These are phyloP conservation scores for Collichthys lucidus DNA, from an alignment of 2,113 vertebrate species.

Conservation along the genomic window DNA sequence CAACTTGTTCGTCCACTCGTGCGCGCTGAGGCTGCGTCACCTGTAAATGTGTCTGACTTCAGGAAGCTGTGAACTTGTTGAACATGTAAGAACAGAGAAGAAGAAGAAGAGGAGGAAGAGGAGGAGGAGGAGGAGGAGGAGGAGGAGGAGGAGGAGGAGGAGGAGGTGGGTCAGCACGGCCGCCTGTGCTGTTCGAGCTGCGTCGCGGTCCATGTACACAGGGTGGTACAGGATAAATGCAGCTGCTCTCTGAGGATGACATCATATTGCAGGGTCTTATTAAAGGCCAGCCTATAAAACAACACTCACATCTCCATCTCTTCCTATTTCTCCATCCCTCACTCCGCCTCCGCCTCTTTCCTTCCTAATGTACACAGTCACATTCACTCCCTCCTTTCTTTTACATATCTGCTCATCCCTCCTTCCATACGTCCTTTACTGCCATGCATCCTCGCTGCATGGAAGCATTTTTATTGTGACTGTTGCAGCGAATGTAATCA, in stretches of 20 bases:
- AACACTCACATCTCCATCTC: not conserved
- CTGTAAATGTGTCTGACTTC: not conserved
- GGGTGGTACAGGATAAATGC: conserved; percentile 27
- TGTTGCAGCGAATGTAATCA: conserved; percentile 11
- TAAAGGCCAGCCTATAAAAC: conserved; percentile 44
- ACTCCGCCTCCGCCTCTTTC: not conserved
- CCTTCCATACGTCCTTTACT: not conserved
- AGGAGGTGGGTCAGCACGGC: not conserved
- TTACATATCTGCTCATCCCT: not conserved
- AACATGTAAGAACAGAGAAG: not conserved
- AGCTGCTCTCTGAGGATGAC: conserved; percentile 51
- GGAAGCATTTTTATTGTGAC: not conserved
- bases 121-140: not conserved
- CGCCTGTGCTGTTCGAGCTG: not conserved
- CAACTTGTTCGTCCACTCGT: not conserved
- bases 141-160: not conserved
- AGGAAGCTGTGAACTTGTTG: not conserved
- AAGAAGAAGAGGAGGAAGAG: not conserved
- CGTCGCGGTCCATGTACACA: conserved; percentile 9
- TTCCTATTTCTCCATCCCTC: not conserved
- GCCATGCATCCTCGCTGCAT: conserved; percentile 8
- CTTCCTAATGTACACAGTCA: not conserved
- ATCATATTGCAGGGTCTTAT: conserved; percentile 63
- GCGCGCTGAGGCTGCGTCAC: not conserved
- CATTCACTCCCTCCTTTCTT: conserved; percentile 9